Evolutionary conservation across 2,888 invertebrate genomes (phyloP).

Genomic region (Tenthredo livida): DNA sequence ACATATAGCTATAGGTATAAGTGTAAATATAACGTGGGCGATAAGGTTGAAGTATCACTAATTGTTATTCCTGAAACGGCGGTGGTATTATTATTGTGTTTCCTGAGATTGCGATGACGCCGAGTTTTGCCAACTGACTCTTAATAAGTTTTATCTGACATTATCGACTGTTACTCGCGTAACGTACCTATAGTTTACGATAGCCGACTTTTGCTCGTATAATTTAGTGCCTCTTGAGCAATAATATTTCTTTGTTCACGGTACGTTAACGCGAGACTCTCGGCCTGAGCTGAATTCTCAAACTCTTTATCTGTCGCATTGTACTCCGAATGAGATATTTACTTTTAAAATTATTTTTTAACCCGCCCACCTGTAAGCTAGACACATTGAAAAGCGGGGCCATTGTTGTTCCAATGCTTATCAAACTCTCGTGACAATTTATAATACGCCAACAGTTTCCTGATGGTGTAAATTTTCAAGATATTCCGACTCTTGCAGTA

Average conservation of each 20-base stretch:
- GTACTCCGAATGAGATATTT: constrained; percentile 22
- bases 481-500: background rate
- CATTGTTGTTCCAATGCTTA: constrained; percentile 10
- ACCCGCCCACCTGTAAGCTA: background rate
- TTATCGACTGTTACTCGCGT: constrained; percentile 40
- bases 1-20: background rate
- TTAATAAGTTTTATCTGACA: constrained; percentile 52
- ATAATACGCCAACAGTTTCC: background rate
- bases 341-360: background rate
- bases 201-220: constrained; percentile 38
- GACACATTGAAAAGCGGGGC: background rate
- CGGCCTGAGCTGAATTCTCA: background rate
- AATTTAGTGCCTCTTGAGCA: constrained; percentile 39
- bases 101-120: constrained; percentile 45
- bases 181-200: constrained; percentile 38
- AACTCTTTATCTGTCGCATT: constrained; percentile 24
- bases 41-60: constrained; percentile 29
- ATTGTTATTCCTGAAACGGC: constrained; percentile 46
- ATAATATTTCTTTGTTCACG: constrained; percentile 45
- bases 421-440: background rate
- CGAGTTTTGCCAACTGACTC: constrained; percentile 40
- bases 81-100: constrained; percentile 37
- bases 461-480: background rate
- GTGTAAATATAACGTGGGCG: background rate
- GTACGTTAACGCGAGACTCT: background rate